Percentiles rank a stretch among this genome's conserved stretches.
Evolutionary conservation across 2,797 vertebrate species (phyloP).

Genomic region (Intellagama lesueurii): DNA sequence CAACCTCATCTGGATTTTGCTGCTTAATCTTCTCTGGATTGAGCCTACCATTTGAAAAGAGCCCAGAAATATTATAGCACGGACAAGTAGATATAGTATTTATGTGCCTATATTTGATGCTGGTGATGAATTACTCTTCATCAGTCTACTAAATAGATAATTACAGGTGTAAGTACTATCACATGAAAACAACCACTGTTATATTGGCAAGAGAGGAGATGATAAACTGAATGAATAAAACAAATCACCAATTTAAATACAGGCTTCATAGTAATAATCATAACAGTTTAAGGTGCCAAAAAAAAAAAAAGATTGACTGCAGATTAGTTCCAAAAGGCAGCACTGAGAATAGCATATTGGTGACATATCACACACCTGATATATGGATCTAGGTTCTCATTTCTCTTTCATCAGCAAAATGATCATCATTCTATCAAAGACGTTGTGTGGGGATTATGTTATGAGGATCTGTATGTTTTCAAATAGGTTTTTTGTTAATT

Average conservation of each 20-base stretch:
- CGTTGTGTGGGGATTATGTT: background rate
- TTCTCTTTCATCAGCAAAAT: background rate
- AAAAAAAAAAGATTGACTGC: conserved; percentile 24
- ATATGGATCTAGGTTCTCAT: background rate
- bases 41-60: background rate
- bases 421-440: background rate
- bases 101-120: conserved; percentile 12
- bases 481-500: background rate
- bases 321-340: conserved; percentile 1
- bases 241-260: conserved; percentile 30
- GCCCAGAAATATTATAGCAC: background rate
- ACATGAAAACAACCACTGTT: conserved; percentile 15
- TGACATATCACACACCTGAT: background rate
- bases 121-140: conserved; percentile 22
- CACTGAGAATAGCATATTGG: background rate
- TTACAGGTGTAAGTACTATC: conserved; percentile 18
- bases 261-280: conserved; percentile 10
- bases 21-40: background rate
- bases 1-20: background rate
- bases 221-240: conserved; percentile 32
- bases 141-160: conserved; percentile 38
- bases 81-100: background rate
- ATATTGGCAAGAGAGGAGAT: conserved; percentile 32
- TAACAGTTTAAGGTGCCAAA: conserved; percentile 14
- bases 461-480: background rate